Evolutionary conservation across 2,888 invertebrate genomes (phyloP).

Genomic region (Pteria penguin): DNA sequence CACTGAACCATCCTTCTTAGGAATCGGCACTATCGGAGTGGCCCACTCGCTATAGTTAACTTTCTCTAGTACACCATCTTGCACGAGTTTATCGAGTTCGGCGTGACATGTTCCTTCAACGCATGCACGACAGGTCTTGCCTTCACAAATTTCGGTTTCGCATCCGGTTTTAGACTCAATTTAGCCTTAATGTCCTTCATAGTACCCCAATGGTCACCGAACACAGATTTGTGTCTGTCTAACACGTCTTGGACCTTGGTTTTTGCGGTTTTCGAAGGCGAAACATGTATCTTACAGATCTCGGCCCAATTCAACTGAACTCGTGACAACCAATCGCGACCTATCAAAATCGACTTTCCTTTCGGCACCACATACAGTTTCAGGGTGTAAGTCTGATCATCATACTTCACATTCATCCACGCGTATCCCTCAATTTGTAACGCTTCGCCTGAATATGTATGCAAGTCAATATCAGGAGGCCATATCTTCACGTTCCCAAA

Average conservation of each 20-base stretch:
- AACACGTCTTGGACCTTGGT: not conserved
- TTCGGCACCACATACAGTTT: not conserved
- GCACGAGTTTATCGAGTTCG: slow-evolving; percentile 16
- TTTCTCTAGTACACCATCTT: slow-evolving; percentile 9
- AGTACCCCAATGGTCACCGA: slow-evolving; percentile 8
- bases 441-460: slow-evolving; percentile 7
- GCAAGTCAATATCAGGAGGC: not conserved
- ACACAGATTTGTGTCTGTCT: not conserved
- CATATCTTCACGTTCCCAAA: slow-evolving; percentile 1
- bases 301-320: not conserved
- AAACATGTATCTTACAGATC: not conserved
- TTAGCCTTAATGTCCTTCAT: slow-evolving; percentile 9
- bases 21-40: slow-evolving; percentile 23
- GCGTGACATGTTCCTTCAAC: not conserved
- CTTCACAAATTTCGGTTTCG: slow-evolving; percentile 30
- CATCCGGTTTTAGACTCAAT: not conserved
- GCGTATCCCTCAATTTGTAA: slow-evolving; percentile 1
- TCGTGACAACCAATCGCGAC: slow-evolving; percentile 1
- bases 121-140: slow-evolving; percentile 27
- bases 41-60: slow-evolving; percentile 33
- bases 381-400: not conserved
- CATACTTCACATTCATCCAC: not conserved
- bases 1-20: slow-evolving; percentile 6
- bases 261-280: not conserved
- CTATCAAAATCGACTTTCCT: slow-evolving; percentile 2